A percentile compares a stretch with the other conserved stretches of the same genome.
Evolutionary conservation across 2,113 vertebrate genomes (phyloP).

Genomic region (Crotalus tigris): DNA sequence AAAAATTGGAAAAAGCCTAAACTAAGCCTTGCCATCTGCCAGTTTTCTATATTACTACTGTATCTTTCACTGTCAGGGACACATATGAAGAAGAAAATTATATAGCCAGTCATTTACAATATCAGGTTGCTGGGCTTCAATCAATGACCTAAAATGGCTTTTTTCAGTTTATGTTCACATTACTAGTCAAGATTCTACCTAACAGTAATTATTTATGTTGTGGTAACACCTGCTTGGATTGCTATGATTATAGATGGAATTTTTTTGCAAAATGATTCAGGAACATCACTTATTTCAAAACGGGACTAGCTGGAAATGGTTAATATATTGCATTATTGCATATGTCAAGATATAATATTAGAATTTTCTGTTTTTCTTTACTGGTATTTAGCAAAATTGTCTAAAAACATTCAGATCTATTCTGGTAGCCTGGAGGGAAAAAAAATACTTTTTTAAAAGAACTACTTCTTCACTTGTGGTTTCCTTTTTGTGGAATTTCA

Average conservation of each 20-base stretch:
- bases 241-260: not conserved
- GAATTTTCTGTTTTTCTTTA: not conserved
- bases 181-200: not conserved
- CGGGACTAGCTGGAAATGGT: not conserved
- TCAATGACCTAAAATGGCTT: not conserved
- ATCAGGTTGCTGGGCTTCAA: not conserved
- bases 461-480: not conserved
- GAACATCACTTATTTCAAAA: not conserved
- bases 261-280: not conserved
- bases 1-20: not conserved
- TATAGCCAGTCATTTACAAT: not conserved
- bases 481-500: not conserved
- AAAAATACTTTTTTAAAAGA: not conserved
- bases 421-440: not conserved
- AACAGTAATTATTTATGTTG: not conserved
- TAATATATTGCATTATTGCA: not conserved
- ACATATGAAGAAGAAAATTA: not conserved
- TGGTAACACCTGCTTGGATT: not conserved
- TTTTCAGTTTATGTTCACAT: not conserved
- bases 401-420: not conserved
- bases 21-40: not conserved
- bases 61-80: not conserved
- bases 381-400: not conserved
- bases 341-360: not conserved
- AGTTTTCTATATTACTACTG: not conserved